Conservation (phyloP, 2,113 vertebrate species). For the Brachyistius frenatus region DNA sequence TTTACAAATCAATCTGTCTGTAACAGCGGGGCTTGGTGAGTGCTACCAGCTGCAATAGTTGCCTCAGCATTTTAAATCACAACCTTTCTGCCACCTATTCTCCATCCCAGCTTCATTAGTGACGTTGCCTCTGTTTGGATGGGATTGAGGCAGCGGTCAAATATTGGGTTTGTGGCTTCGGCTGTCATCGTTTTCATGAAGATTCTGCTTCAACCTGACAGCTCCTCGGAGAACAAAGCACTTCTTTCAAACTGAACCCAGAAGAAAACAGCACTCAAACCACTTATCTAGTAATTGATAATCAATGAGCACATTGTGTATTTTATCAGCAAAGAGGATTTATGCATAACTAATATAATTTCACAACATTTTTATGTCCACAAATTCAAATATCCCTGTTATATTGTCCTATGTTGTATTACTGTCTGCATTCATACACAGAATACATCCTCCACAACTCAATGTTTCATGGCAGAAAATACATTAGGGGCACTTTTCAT, state of each 20-base stretch:
- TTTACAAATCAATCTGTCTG: conserved; percentile 9
- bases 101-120: conserved; percentile 26
- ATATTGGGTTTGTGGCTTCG: conserved; percentile 36
- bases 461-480: no score
- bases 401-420: no score
- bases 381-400: background rate
- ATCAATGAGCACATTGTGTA: background rate
- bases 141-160: conserved; percentile 35
- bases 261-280: background rate
- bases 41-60: conserved; percentile 24
- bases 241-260: background rate
- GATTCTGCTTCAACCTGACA: conserved; percentile 15
- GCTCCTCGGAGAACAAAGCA: background rate
- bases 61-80: conserved; percentile 30
- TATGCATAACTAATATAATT: conserved; percentile 3
- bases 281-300: background rate
- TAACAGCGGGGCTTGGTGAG: conserved; percentile 19
- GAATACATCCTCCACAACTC: no score
- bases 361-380: background rate
- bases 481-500: no score
- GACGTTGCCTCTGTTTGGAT: conserved; percentile 35
- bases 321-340: background rate
- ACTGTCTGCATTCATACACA: no score
- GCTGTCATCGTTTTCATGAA: conserved; percentile 31
- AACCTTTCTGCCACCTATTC: background rate